phyloP scores from a whole-genome alignment of 2,113 vertebrate species.

The Pavo muticus region DNA sequence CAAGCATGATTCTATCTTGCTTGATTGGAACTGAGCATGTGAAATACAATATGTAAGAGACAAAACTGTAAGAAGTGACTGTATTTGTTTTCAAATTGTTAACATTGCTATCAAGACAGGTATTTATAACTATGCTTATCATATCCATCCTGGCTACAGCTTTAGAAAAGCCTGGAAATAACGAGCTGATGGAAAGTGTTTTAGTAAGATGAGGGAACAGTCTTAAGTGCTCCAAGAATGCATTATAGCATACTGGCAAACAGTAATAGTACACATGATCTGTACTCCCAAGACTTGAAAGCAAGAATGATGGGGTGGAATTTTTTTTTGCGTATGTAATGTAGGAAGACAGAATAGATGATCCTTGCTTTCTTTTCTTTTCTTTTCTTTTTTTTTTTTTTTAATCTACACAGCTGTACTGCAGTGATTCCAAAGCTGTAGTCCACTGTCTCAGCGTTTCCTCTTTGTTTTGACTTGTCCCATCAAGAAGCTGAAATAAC shows the following conservation, averaged over 20 bases:
- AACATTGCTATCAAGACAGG: neutral
- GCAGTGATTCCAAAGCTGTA: neutral
- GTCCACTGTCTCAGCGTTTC: neutral
- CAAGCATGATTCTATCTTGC: fast-evolving
- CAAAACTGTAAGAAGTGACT: neutral
- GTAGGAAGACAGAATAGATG: neutral
- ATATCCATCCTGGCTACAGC: neutral
- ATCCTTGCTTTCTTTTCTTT: neutral
- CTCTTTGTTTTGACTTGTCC: neutral
- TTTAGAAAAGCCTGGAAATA: neutral
- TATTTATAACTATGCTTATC: neutral
- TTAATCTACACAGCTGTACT: neutral
- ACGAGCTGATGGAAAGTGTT: conserved; percentile 5
- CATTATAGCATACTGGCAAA: neutral
- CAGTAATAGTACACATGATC: neutral
- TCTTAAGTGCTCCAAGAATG: conserved; percentile 32
- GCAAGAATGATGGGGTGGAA: neutral
- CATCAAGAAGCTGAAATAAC: neutral
- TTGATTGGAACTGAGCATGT: fast-evolving
- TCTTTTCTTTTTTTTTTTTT: neutral
- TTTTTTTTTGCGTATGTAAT: neutral
- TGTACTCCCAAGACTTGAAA: neutral
- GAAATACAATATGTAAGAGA: fast-evolving
- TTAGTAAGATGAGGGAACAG: neutral
- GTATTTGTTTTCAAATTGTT: neutral